Percentiles rank a stretch among this genome's conserved stretches.
Evolutionary conservation across 1,140 invertebrate genomes (phyloP).

Genomic region (Sarcophaga peregrina): DNA sequence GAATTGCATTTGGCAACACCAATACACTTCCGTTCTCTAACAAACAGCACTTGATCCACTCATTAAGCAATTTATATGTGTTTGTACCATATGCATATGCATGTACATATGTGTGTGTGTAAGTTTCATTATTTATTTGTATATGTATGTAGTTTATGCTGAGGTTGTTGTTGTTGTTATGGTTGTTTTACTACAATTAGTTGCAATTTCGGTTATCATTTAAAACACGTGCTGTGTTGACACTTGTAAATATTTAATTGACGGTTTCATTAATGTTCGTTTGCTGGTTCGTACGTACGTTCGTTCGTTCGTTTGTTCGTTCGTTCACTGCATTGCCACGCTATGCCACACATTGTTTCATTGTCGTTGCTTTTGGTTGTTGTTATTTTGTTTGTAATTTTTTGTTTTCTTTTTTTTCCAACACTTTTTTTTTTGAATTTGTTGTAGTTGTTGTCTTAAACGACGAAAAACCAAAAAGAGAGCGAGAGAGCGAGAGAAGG

Average conservation of each 20-base stretch:
- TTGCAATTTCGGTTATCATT: conserved; percentile 56
- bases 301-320: neutral
- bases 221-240: conserved; percentile 53
- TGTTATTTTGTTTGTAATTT: neutral
- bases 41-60: neutral
- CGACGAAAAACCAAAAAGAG: neutral
- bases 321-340: no score
- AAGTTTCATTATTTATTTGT: no score
- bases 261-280: conserved; percentile 36
- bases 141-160: neutral
- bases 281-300: neutral
- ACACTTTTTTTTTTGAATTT: neutral
- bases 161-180: neutral
- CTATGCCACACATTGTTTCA: no score
- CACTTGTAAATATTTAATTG: conserved; percentile 57
- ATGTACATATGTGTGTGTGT: neutral
- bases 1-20: neutral
- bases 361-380: no score
- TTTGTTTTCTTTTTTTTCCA: neutral
- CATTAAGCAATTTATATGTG: no score
- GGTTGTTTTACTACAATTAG: conserved; percentile 57
- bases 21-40: neutral
- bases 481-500: neutral
- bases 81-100: no score
- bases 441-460: neutral